Conservation (phyloP, 2,797 vertebrate species). For the Esox lucius region DNA sequence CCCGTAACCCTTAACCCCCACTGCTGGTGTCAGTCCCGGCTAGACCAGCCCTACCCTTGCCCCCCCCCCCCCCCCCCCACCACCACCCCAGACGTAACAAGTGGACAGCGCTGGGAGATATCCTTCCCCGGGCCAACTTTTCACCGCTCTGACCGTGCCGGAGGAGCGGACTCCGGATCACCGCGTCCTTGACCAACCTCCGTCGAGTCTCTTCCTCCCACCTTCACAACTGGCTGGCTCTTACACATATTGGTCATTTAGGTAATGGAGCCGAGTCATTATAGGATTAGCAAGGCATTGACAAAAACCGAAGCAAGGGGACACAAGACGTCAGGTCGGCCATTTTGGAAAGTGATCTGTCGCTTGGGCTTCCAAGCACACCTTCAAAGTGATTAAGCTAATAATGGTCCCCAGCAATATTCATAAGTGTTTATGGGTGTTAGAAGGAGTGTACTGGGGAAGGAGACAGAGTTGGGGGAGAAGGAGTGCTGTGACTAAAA, state of each 20-base stretch:
- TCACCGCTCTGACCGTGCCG: neutral
- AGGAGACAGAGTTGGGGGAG: conserved; percentile 46
- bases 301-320: conserved; percentile 50
- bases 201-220: conserved; percentile 66
- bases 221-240: conserved; percentile 72
- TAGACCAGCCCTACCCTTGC: conserved; percentile 11
- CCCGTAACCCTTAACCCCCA: conserved; percentile 10
- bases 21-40: neutral
- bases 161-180: too few relatives aligned
- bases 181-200: conserved; percentile 81
- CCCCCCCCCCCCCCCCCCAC: neutral
- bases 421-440: conserved; percentile 78
- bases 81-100: conserved; percentile 18
- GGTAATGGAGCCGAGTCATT: conserved; percentile 87
- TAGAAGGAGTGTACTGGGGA: conserved; percentile 58
- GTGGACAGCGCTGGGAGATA: conserved; percentile 13
- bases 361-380: conserved; percentile 44
- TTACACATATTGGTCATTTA: conserved; percentile 92
- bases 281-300: conserved; percentile 82
- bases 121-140: too few relatives aligned
- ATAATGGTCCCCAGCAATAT: conserved; percentile 72
- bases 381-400: conserved; percentile 75
- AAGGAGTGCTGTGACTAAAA: conserved; percentile 57
- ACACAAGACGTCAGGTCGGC: conserved; percentile 76
- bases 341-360: conserved; percentile 77